Evolutionary conservation across 2,113 vertebrate species (phyloP).

Genomic region (Papio anubis): DNA sequence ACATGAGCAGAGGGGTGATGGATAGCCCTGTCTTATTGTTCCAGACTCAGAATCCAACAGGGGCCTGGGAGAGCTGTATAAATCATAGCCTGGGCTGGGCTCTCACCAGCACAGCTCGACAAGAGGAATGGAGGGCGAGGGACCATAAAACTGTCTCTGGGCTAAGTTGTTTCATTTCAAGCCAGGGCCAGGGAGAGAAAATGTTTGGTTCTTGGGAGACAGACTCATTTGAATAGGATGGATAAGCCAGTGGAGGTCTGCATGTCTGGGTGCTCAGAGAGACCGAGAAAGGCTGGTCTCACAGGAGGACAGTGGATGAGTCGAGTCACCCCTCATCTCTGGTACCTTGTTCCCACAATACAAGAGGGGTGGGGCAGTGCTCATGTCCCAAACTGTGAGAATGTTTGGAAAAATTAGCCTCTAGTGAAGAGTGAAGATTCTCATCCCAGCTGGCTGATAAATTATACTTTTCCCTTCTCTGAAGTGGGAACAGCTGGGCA

Average conservation of each 20-base stretch:
- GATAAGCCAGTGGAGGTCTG: background rate
- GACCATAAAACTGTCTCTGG: slow-evolving; percentile 78
- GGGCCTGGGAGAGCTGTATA: slow-evolving; percentile 61
- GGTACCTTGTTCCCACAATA: too few species aligned
- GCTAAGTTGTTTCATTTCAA: slow-evolving; percentile 74
- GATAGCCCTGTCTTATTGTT: slow-evolving; percentile 63
- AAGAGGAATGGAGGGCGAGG: slow-evolving; percentile 69
- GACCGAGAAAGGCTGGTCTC: background rate
- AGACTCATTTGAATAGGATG: slow-evolving; percentile 44
- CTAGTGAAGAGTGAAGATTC: background rate
- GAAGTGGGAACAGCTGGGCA: background rate
- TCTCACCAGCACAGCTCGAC: slow-evolving; percentile 54
- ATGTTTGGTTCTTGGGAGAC: slow-evolving; percentile 60
- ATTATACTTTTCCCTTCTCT: background rate
- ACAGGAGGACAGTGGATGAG: background rate
- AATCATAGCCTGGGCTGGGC: slow-evolving; percentile 64
- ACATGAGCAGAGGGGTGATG: slow-evolving; percentile 51
- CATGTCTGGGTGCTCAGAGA: background rate
- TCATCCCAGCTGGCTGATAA: background rate
- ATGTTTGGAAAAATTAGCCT: background rate
- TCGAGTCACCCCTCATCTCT: background rate
- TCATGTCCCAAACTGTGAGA: background rate
- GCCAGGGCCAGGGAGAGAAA: slow-evolving; percentile 71
- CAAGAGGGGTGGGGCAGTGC: background rate
- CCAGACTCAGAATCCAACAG: slow-evolving; percentile 72